These are phyloP conservation scores for Apostichopus leukothele DNA, from an alignment of 53 echinoderm and acorn worm species.

Conservation along the genomic window DNA sequence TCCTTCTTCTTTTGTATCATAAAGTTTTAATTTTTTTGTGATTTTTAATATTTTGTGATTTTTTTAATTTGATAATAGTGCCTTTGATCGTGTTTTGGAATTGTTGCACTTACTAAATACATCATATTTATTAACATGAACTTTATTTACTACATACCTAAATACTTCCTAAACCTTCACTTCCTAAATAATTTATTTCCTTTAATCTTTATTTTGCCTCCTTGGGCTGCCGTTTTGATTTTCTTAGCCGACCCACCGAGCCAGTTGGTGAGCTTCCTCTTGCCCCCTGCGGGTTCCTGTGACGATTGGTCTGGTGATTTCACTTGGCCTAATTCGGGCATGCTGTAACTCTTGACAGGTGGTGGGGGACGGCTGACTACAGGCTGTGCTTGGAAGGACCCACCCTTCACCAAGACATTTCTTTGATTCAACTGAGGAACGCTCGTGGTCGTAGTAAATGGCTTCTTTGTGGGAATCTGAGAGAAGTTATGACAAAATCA, in stretches of 20 bases:
- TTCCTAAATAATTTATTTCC: constrained; percentile 71
- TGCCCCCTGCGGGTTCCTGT: constrained; percentile 29
- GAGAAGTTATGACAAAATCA: background rate
- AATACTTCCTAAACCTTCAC: constrained; percentile 3
- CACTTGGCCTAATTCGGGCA: background rate
- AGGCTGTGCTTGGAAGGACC: constrained; percentile 33
- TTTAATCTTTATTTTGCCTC: constrained; percentile 57
- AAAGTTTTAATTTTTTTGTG: too few species aligned
- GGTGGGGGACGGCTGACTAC: constrained; percentile 26
- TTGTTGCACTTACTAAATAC: too few species aligned
- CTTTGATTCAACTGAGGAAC: constrained; percentile 4
- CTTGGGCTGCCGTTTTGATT: constrained; percentile 29
- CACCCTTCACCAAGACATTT: background rate
- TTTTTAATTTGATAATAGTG: too few species aligned
- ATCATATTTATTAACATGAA: too few species aligned
- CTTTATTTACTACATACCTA: too few species aligned
- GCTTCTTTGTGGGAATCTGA: background rate
- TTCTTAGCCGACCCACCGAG: constrained; percentile 63
- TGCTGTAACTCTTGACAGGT: constrained; percentile 21
- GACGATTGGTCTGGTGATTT: background rate
- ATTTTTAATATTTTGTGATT: too few species aligned
- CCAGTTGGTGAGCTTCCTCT: constrained; percentile 69
- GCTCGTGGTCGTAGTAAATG: background rate
- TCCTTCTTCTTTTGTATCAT: too few species aligned
- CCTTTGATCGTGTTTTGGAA: too few species aligned